phyloP scores from a whole-genome alignment of 1,140 invertebrate genomes.

The Drosophila bocki region DNA sequence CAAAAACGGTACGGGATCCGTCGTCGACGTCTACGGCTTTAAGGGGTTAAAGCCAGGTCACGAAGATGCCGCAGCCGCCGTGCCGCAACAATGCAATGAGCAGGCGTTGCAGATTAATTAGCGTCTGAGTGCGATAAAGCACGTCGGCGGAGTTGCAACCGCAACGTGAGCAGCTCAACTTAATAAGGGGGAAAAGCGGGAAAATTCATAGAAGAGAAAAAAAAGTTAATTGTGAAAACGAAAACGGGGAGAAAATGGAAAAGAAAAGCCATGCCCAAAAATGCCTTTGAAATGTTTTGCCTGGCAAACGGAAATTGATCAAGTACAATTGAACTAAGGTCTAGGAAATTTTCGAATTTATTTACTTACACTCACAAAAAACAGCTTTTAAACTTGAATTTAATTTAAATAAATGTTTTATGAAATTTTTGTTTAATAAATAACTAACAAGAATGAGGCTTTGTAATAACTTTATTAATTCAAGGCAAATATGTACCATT shows the following conservation, averaged over 20 bases:
- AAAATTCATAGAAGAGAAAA: slow-evolving; percentile 11
- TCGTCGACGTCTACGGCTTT: too few relatives aligned
- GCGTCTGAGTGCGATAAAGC: slow-evolving; percentile 73
- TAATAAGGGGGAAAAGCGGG: slow-evolving; percentile 1
- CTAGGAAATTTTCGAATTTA: not conserved
- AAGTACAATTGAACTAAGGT: not conserved
- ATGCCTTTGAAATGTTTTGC: not conserved
- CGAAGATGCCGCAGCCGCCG: slow-evolving; percentile 62
- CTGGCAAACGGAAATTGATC: not conserved
- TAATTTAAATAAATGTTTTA: not conserved
- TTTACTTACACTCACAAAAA: too few relatives aligned
- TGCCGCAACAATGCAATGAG: slow-evolving; percentile 48
- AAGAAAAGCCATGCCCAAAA: not conserved
- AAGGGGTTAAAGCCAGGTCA: slow-evolving; percentile 32
- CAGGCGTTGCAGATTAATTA: slow-evolving; percentile 76
- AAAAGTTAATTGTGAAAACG: slow-evolving; percentile 2
- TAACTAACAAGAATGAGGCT: too few relatives aligned
- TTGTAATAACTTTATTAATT: too few relatives aligned
- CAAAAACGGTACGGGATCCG: slow-evolving; percentile 25
- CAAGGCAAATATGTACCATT: too few relatives aligned
- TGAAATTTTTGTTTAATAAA: too few relatives aligned
- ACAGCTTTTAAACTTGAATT: not conserved
- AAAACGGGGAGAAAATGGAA: not conserved
- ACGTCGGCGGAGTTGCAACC: slow-evolving; percentile 58
- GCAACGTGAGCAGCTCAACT: slow-evolving; percentile 46